Percentiles rank a stretch among this genome's conserved stretches.
Conservation (phyloP, 2,113 vertebrate species). For the Calidris pugnax region DNA sequence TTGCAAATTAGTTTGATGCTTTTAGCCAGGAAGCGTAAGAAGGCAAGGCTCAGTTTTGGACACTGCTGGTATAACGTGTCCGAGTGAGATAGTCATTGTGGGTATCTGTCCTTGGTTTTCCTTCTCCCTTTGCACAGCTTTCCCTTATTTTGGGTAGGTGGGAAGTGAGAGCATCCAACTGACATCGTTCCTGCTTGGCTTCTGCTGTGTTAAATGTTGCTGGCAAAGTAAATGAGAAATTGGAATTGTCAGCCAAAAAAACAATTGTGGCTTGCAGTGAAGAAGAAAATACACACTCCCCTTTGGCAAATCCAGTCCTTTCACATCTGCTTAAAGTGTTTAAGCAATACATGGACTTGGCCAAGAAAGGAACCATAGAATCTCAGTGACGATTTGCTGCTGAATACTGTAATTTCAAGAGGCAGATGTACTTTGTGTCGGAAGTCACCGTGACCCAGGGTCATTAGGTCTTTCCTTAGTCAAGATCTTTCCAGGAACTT, state of each 20-base stretch:
- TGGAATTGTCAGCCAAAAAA: background rate
- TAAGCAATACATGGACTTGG: background rate
- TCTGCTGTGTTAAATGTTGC: background rate
- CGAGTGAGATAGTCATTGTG: background rate
- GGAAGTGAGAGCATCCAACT: background rate
- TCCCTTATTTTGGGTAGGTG: background rate
- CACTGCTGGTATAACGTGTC: accelerated
- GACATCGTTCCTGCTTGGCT: background rate
- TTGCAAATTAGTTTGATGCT: background rate
- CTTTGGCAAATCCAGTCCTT: conserved; percentile 3
- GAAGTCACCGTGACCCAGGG: background rate
- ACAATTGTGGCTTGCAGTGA: background rate
- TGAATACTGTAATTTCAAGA: background rate
- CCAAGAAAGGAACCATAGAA: background rate
- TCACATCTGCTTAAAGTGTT: background rate
- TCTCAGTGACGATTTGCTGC: background rate
- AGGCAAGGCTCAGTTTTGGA: background rate
- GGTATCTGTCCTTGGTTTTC: background rate
- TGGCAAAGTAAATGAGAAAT: background rate
- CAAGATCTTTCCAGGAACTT: background rate
- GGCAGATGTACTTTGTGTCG: background rate
- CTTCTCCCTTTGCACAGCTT: background rate
- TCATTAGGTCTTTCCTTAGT: background rate
- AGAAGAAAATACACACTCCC: background rate
- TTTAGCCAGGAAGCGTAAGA: background rate